These are phyloP conservation scores for Felis chaus DNA, from an alignment of 2,113 vertebrate genomes.

Conservation along the genomic window DNA sequence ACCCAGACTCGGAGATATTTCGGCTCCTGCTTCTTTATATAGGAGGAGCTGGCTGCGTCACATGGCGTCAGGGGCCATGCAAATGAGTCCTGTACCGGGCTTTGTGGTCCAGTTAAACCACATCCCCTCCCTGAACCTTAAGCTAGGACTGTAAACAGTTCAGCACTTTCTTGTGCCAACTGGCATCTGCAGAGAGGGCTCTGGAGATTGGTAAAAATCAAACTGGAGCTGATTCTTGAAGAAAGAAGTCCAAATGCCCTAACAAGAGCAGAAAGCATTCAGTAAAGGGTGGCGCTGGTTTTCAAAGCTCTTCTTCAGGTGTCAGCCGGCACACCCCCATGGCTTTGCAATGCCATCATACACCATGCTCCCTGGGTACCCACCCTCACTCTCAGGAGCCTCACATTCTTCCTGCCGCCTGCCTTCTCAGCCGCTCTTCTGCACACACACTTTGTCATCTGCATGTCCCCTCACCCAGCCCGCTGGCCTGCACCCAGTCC, in stretches of 20 bases:
- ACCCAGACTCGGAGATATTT: conserved; percentile 73
- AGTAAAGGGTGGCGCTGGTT: conserved; percentile 37
- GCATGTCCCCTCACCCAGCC: background rate
- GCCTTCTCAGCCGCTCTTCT: background rate
- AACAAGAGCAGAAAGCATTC: conserved; percentile 18
- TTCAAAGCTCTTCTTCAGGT: conserved; percentile 40
- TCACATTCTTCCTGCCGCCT: background rate
- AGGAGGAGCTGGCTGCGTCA: conserved; percentile 76
- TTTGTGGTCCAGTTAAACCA: conserved; percentile 72
- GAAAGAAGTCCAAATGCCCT: conserved; percentile 27
- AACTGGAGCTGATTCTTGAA: conserved; percentile 56
- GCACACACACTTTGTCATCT: background rate
- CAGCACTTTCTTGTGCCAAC: conserved; percentile 76
- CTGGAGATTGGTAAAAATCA: conserved; percentile 65
- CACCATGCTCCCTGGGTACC: background rate
- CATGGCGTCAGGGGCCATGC: conserved; percentile 78
- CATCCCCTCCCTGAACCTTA: conserved; percentile 73
- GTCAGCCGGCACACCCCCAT: background rate
- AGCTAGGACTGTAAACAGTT: conserved; percentile 78
- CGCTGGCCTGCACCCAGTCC: background rate
- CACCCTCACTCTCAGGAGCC: background rate
- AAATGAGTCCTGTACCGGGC: conserved; percentile 68
- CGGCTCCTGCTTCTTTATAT: conserved; percentile 76
- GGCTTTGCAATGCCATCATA: background rate
- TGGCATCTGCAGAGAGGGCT: conserved; percentile 68